Conservation (phyloP, 2,888 invertebrate genomes). For the Ametastegia equiseti region DNA sequence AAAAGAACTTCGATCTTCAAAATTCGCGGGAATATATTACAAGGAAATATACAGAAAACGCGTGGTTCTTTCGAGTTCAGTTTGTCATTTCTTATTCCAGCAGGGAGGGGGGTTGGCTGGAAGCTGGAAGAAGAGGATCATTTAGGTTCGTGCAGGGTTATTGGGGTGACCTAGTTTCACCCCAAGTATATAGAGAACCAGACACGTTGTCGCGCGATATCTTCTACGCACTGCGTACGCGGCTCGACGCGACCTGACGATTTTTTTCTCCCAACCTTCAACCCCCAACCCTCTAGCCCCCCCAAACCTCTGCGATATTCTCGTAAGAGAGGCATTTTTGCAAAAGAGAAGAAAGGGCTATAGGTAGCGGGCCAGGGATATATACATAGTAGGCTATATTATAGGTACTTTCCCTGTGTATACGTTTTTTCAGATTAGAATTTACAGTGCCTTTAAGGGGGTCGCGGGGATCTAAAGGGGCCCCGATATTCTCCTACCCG, state of each 20-base stretch:
- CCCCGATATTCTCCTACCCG: background rate
- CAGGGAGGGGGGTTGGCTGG: background rate
- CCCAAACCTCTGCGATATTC: conserved; percentile 42
- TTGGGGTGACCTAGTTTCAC: conserved; percentile 65
- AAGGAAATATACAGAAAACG: no score
- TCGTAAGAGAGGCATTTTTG: background rate
- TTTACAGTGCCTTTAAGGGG: background rate
- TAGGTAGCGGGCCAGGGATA: no score
- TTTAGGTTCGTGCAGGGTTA: conserved; percentile 7
- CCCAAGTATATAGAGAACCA: conserved; percentile 62
- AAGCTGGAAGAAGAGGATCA: background rate
- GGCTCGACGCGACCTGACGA: conserved; percentile 54
- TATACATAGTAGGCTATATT: background rate
- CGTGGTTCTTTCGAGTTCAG: no score
- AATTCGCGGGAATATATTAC: no score
- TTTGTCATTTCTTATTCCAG: background rate
- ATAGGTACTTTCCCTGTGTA: background rate
- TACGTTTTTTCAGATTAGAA: no score
- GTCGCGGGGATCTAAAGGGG: background rate
- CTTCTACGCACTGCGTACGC: conserved; percentile 67
- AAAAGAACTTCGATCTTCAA: no score
- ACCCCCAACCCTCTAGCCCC: no score
- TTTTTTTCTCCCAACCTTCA: no score
- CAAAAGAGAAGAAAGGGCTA: no score
- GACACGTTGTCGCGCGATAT: conserved; percentile 61